Percentiles rank a stretch among this genome's conserved stretches.
Conservation (phyloP, 2,888 invertebrate genomes). For the Heterodera filipjevi region DNA sequence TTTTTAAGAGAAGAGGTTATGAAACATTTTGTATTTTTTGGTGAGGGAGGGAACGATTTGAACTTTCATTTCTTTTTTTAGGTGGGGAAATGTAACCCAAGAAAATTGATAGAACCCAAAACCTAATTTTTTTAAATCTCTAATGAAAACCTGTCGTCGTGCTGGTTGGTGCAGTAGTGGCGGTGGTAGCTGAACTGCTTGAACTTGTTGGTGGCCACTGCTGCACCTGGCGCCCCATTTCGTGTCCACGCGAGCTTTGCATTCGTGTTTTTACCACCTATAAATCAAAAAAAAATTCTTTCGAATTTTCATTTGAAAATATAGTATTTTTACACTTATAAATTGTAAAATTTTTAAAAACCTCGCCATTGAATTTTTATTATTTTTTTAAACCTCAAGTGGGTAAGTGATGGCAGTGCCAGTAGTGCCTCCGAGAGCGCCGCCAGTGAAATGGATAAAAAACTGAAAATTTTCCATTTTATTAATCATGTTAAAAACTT, state of each 20-base stretch:
- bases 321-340: too few relatives aligned
- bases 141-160: constrained; percentile 1
- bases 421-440: constrained; percentile 62
- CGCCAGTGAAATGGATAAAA: constrained; percentile 62
- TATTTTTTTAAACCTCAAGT: constrained; percentile 47
- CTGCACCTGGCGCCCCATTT: constrained; percentile 17
- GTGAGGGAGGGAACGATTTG: too few relatives aligned
- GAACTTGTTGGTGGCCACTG: constrained; percentile 1
- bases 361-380: neutral
- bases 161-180: neutral
- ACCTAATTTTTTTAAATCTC: too few relatives aligned
- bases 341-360: too few relatives aligned
- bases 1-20: too few relatives aligned
- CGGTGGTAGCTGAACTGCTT: neutral
- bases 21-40: too few relatives aligned
- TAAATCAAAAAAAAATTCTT: neutral
- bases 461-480: neutral
- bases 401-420: constrained; percentile 64
- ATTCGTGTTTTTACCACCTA: constrained; percentile 58
- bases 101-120: too few relatives aligned
- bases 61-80: too few relatives aligned
- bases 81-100: too few relatives aligned
- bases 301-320: too few relatives aligned
- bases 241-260: constrained; percentile 46
- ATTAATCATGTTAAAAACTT: too few relatives aligned